These are phyloP conservation scores for Tragelaphus buxtoni DNA, from an alignment of 2,113 vertebrate species.

Conservation along the genomic window DNA sequence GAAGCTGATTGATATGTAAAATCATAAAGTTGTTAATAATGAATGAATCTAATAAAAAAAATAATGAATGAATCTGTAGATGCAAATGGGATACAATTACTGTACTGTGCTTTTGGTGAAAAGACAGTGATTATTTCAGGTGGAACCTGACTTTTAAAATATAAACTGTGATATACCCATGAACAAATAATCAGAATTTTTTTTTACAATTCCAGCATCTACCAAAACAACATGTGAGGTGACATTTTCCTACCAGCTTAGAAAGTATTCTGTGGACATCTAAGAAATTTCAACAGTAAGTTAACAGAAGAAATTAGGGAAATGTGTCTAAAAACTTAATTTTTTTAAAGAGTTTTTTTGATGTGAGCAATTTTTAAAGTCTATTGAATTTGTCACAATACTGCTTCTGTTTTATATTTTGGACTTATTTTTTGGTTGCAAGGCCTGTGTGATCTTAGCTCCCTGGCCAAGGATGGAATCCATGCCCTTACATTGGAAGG, in stretches of 20 bases:
- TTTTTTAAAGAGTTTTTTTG: neutral
- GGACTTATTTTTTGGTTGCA: neutral
- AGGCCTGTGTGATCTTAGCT: neutral
- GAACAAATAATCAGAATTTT: neutral
- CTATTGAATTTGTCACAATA: neutral
- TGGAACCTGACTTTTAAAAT: conserved; percentile 33
- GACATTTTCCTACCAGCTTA: neutral
- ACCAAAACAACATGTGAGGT: neutral
- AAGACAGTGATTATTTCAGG: conserved; percentile 13
- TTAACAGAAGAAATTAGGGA: neutral
- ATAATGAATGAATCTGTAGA: conserved; percentile 56
- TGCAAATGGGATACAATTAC: conserved; percentile 44
- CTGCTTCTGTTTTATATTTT: neutral
- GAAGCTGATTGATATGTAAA: conserved; percentile 49
- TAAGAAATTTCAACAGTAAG: neutral
- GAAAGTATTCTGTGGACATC: neutral
- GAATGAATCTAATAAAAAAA: conserved; percentile 20
- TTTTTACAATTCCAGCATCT: neutral
- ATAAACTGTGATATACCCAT: neutral
- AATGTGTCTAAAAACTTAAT: neutral
- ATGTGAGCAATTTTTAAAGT: neutral
- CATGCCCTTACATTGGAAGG: neutral
- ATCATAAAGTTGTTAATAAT: conserved; percentile 62
- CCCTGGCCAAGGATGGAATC: neutral
- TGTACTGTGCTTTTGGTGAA: neutral